phyloP scores from a whole-genome alignment of 92 coral and sea anemone genomes.

The Anthopleura xanthogrammica region DNA sequence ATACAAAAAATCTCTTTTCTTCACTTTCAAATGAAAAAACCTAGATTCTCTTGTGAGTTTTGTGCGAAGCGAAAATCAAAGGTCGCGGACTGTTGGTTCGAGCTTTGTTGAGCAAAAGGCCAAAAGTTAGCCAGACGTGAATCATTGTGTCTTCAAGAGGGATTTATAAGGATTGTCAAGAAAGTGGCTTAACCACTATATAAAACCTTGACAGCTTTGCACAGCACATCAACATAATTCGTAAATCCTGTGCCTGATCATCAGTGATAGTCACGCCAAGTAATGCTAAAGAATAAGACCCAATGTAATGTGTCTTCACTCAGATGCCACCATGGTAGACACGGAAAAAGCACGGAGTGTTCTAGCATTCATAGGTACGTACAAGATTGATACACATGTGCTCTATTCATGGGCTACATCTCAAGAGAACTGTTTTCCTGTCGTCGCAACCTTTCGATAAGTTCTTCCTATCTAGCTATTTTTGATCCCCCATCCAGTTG shows the following conservation, averaged over 20 bases:
- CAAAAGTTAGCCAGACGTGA: constrained; percentile 37
- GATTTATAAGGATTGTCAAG: constrained; percentile 41
- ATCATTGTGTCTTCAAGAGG: constrained; percentile 41
- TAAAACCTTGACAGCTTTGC: constrained; percentile 36
- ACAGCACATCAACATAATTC: constrained; percentile 38
- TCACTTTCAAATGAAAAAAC: neutral
- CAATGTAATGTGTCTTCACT: neutral
- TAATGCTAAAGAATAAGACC: constrained; percentile 5
- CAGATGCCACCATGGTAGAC: constrained; percentile 15
- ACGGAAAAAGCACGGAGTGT: neutral
- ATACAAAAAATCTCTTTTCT: neutral
- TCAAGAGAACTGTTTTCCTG: neutral
- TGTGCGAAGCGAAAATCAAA: neutral
- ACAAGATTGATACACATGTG: neutral
- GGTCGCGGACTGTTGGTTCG: neutral
- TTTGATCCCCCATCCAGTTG: neutral
- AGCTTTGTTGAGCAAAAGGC: constrained; percentile 16
- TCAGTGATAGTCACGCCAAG: constrained; percentile 17
- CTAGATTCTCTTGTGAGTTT: neutral
- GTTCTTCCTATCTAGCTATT: neutral
- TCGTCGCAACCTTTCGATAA: neutral
- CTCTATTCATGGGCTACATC: neutral
- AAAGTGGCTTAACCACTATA: constrained; percentile 36
- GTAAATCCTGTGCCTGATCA: constrained; percentile 28
- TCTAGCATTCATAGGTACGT: constrained; percentile 24